Conservation (phyloP, 2,113 vertebrate genomes). For the Scopus umbretta region DNA sequence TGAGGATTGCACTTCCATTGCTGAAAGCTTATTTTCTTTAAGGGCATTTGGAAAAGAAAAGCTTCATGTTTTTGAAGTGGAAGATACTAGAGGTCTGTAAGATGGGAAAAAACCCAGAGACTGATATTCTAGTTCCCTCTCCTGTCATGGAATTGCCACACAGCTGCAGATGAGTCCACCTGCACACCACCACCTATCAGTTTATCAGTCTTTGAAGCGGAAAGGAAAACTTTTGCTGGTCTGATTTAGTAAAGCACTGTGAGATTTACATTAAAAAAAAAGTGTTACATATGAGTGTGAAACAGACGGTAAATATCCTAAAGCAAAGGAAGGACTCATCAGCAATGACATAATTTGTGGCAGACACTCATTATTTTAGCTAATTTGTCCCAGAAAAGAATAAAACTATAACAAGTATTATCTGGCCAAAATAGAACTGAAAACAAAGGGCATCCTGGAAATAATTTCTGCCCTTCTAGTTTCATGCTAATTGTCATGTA, state of each 20-base stretch:
- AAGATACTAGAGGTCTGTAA: background rate
- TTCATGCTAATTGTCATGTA: conserved; percentile 64
- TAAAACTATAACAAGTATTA: conserved; percentile 28
- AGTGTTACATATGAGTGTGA: background rate
- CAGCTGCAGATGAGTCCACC: background rate
- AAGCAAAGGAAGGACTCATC: background rate
- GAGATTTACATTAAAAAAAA: background rate
- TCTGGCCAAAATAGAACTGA: background rate
- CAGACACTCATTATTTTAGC: conserved; percentile 12
- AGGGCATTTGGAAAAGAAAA: background rate
- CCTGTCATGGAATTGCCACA: background rate
- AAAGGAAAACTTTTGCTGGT: background rate
- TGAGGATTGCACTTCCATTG: background rate
- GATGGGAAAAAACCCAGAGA: fast-evolving
- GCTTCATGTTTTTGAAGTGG: background rate
- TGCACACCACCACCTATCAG: background rate
- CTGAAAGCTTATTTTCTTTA: background rate
- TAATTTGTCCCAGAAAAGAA: conserved; percentile 26
- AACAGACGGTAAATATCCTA: background rate
- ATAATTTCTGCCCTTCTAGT: conserved; percentile 26
- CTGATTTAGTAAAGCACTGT: background rate
- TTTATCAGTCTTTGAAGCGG: background rate
- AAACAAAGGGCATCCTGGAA: conserved; percentile 37
- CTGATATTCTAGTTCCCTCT: background rate
- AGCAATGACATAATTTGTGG: conserved; percentile 32